phyloP scores from a whole-genome alignment of 2,113 vertebrate genomes.

The Barbus barbus region DNA sequence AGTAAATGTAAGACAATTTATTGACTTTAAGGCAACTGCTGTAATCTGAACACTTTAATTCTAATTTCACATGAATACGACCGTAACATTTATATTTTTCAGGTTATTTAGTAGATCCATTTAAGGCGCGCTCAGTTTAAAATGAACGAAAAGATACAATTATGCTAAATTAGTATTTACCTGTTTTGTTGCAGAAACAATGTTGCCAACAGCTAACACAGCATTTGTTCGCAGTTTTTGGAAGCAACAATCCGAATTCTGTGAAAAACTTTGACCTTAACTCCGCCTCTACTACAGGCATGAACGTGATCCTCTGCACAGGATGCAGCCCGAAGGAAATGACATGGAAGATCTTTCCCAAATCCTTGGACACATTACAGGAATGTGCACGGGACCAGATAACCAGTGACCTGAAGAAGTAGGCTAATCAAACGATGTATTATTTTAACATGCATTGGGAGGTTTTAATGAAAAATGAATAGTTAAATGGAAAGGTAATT shows the following conservation, averaged over 20 bases:
- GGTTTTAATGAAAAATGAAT: neutral
- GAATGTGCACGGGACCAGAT: neutral
- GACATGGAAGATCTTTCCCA: constrained; percentile 12
- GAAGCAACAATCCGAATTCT: too few relatives aligned
- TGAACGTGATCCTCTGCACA: constrained; percentile 7
- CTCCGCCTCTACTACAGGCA: constrained; percentile 25
- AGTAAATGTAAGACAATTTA: neutral
- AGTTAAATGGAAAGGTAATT: neutral
- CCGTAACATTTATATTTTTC: neutral
- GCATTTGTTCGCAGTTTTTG: constrained; percentile 1
- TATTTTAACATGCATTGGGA: neutral
- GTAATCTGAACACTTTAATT: neutral
- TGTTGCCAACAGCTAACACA: neutral
- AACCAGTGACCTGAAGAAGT: neutral
- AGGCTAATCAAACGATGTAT: neutral
- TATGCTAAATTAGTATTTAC: constrained; percentile 19
- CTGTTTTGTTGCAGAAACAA: neutral
- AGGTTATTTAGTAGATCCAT: neutral
- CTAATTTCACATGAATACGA: neutral
- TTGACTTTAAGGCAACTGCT: neutral
- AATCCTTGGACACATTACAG: neutral
- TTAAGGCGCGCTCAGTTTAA: neutral
- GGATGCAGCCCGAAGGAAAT: neutral
- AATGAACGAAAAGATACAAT: neutral
- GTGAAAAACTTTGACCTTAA: constrained; percentile 44